Evolutionary conservation across 2,797 vertebrate species (phyloP), one percentile per base, ranked within the genome.

Genomic region (Sebastes matsubarae): DNA sequence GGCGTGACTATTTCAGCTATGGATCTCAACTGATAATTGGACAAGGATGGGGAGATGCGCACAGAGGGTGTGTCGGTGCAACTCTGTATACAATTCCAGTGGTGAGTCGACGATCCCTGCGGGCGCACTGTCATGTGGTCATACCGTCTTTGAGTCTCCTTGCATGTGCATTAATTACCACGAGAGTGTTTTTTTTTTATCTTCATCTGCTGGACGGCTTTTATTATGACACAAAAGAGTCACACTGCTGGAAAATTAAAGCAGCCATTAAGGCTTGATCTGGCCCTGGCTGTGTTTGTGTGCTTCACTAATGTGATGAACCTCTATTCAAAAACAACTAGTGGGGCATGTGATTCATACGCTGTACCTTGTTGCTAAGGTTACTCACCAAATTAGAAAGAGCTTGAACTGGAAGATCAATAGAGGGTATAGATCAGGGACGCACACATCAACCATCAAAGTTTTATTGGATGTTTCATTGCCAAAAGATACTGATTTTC

Each of bases 21-120:
- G 84, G 86, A 87, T 88, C 80, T 86, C 61, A 36, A 60, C 83
- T 76, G 82, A 85, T 91, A 89, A 89, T 83, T 88, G 84, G 81
- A 86, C 66, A 57, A 66, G 86, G 74, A 87, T 22, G 46, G 61
- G 71, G 58, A 68, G 72, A 75, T 66, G 14, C 25, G 27, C 46
- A 68, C 18, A 6, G 59, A 65, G 73, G 65, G 55, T 66, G 74
- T 79, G 70, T 69, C 50, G 4, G 46, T 61, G 59, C 64, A 82
- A 72, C 63, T 9, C 55, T 14, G 20, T 46, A 24, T 73, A 75
- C 29, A 60, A 68, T 85, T 81, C 63, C 24, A 25, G 66, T n/a
- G 22, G 61, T 29, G 38, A 77, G 69, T 61, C 13, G 9, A 20
- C 24, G 3, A 24, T 70, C 75, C 72, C 76, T 8, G 22, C 7